These are phyloP conservation scores for Xenopus tropicalis DNA, from an alignment of 2,113 vertebrate genomes.

Conservation along the genomic window DNA sequence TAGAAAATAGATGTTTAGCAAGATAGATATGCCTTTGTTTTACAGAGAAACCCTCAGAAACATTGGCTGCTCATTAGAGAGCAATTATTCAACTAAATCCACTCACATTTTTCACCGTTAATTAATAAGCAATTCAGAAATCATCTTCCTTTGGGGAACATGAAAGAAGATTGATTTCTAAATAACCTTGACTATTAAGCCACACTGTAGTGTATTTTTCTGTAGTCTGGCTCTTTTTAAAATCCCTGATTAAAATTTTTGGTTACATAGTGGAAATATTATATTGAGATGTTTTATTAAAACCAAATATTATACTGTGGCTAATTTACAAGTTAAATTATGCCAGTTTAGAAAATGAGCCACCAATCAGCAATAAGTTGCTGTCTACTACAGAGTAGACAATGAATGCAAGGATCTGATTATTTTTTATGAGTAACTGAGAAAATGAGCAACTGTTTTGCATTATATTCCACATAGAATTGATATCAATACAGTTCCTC, in stretches of 20 bases:
- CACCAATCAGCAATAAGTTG: no score
- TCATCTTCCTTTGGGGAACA: slow-evolving; percentile 37
- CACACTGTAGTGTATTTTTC: slow-evolving; percentile 4
- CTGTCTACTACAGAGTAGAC: no score
- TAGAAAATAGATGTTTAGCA: slow-evolving; percentile 23
- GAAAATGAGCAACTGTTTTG: no score
- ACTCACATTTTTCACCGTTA: slow-evolving; percentile 38
- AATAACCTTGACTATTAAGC: slow-evolving; percentile 36
- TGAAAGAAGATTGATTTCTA: slow-evolving; percentile 36
- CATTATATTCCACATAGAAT: no score
- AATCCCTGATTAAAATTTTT: not conserved
- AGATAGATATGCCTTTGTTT: slow-evolving; percentile 20
- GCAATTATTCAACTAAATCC: slow-evolving; percentile 34
- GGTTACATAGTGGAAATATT: no score
- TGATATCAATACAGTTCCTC: no score
- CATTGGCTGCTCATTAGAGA: slow-evolving; percentile 34
- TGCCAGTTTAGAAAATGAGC: no score
- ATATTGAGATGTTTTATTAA: no score
- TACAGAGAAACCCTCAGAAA: slow-evolving; percentile 10
- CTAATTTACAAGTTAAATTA: no score
- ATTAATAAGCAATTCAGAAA: slow-evolving; percentile 40
- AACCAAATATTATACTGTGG: no score
- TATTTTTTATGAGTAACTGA: no score
- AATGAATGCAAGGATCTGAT: no score
- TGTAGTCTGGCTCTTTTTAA: not conserved